Evolutionary conservation across 2,797 vertebrate species (phyloP).

Genomic region (Myotis pilosus): DNA sequence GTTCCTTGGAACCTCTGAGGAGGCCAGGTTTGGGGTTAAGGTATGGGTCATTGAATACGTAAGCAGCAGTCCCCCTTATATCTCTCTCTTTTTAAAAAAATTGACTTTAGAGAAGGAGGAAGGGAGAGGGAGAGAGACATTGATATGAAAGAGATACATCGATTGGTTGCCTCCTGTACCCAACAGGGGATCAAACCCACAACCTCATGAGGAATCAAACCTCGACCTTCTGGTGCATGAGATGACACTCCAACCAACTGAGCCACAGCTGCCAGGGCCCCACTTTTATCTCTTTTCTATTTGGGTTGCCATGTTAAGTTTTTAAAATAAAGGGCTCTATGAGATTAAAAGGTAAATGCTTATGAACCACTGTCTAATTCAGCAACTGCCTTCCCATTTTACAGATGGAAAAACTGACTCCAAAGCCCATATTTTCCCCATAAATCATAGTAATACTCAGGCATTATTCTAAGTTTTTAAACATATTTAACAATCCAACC

Average conservation of each 20-base stretch:
- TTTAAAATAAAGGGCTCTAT: background rate
- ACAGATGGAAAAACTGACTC: background rate
- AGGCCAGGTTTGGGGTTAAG: background rate
- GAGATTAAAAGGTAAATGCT: background rate
- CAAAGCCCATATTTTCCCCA: background rate
- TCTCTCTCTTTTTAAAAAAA: background rate
- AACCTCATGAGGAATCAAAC: background rate
- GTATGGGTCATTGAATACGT: accelerated
- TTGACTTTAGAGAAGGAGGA: background rate
- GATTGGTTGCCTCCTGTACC: background rate
- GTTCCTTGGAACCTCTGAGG: background rate
- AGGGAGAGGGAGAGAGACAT: background rate
- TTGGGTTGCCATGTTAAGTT: background rate
- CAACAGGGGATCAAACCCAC: background rate
- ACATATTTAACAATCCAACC: background rate
- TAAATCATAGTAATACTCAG: background rate
- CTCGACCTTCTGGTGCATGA: accelerated
- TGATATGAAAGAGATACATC: background rate
- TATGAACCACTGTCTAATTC: background rate
- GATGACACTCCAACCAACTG: background rate
- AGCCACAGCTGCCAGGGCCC: background rate
- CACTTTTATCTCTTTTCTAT: background rate
- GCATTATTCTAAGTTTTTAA: background rate
- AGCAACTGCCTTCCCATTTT: background rate
- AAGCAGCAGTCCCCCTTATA: background rate